Evolutionary conservation across 2,113 vertebrate species (phyloP).

Genomic region (Gorilla gorilla): DNA sequence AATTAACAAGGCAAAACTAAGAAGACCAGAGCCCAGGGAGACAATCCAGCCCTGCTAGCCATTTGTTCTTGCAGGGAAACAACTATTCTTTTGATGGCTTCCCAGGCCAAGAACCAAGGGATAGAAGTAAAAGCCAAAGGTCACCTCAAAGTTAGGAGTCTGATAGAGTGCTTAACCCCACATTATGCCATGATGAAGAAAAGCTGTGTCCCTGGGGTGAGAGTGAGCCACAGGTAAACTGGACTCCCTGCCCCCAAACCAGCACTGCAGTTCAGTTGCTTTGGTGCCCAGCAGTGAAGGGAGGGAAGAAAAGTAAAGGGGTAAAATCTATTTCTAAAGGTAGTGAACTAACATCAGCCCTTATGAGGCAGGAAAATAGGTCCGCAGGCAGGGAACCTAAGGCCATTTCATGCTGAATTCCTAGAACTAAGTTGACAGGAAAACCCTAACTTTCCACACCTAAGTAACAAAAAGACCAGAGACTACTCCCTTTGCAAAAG

Average conservation of each 20-base stretch:
- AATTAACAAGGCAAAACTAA: background rate
- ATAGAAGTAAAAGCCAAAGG: background rate
- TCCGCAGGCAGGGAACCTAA: too few relatives aligned
- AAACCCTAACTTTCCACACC: too few relatives aligned
- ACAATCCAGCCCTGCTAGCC: too few relatives aligned
- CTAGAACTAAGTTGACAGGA: too few relatives aligned
- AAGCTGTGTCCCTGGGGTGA: background rate
- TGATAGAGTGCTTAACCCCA: background rate
- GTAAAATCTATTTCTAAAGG: background rate
- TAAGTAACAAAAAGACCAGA: too few relatives aligned
- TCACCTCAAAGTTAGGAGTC: too few relatives aligned
- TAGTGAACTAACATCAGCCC: accelerated
- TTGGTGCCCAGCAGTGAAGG: background rate
- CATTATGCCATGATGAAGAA: background rate
- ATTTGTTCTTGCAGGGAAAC: background rate
- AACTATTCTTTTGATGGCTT: background rate
- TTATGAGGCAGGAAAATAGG: too few relatives aligned
- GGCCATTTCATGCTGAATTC: too few relatives aligned
- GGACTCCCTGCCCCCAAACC: background rate
- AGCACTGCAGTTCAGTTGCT: accelerated
- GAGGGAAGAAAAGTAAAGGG: background rate
- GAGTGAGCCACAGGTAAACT: background rate
- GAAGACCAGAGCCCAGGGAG: too few relatives aligned
- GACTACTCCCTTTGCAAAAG: too few relatives aligned
- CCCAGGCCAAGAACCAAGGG: background rate